Percentiles rank a stretch among this genome's conserved stretches.
These are phyloP conservation scores for Telmatherina bonti DNA, from an alignment of 2,797 vertebrate species.

Conservation along the genomic window DNA sequence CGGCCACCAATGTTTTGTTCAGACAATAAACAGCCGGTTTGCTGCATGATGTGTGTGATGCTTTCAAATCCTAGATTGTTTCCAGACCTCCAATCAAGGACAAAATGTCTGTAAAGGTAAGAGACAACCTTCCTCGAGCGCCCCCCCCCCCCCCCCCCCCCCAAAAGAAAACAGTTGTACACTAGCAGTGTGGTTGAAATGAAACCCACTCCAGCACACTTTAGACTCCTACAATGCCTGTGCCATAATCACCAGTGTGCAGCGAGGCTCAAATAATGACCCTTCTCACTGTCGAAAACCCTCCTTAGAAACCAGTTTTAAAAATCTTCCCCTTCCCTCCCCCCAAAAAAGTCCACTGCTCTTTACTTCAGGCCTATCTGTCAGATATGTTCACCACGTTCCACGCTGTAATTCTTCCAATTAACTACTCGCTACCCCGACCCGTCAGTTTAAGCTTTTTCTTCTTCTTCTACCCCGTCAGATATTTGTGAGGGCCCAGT, in stretches of 20 bases:
- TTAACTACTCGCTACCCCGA: neutral
- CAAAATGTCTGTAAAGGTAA: constrained; percentile 84
- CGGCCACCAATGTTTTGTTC: constrained; percentile 53
- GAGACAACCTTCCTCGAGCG: constrained; percentile 41
- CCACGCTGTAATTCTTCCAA: neutral
- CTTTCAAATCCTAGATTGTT: constrained; percentile 84
- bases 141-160: neutral
- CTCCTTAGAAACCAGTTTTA: constrained; percentile 29
- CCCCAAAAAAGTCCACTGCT: constrained; percentile 4
- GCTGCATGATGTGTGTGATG: constrained; percentile 82
- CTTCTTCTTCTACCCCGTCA: too few species aligned
- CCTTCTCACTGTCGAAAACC: constrained; percentile 22
- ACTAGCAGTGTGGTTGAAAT: neutral
- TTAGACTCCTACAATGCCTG: constrained; percentile 50
- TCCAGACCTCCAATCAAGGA: constrained; percentile 83
- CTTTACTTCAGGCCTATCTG: neutral
- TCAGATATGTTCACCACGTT: neutral
- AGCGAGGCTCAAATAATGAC: constrained; percentile 43
- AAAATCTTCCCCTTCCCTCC: neutral
- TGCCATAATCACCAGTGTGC: constrained; percentile 55
- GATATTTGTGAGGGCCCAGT: constrained; percentile 99
- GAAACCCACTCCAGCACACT: constrained; percentile 1
- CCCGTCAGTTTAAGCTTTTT: too few species aligned
- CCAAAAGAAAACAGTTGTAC: neutral
- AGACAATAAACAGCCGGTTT: constrained; percentile 52